These are phyloP conservation scores for Eptatretus atami DNA, from an alignment of 2,797 vertebrate species.

Conservation along the genomic window DNA sequence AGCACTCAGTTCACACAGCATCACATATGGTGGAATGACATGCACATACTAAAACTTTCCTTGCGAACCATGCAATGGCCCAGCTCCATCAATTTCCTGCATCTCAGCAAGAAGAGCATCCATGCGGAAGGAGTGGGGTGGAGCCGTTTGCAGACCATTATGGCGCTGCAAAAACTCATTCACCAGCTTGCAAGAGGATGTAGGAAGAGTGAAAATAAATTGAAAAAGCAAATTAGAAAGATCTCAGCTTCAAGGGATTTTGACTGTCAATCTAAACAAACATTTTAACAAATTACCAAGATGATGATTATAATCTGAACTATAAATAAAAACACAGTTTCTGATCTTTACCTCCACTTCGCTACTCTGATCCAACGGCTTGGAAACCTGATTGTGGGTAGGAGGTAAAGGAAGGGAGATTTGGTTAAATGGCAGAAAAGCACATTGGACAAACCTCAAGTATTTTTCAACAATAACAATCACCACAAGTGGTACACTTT, in stretches of 20 bases:
- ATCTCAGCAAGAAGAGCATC: conserved; percentile 86
- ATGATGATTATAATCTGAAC: background rate
- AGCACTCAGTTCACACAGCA: too few species aligned
- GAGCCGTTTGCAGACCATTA: background rate
- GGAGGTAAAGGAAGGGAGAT: background rate
- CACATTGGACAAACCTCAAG: background rate
- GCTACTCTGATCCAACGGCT: conserved; percentile 47
- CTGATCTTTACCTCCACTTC: conserved; percentile 49
- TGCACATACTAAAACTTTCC: too few species aligned
- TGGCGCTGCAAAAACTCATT: conserved; percentile 55
- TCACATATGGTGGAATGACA: too few species aligned
- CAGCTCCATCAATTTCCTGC: conserved; percentile 50
- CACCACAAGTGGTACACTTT: too few species aligned
- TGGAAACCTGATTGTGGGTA: conserved; percentile 24
- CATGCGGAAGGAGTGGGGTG: conserved; percentile 80
- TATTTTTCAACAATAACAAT: too few species aligned
- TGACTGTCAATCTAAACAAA: background rate
- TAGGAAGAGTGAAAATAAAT: background rate
- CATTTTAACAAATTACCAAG: background rate
- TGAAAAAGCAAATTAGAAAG: background rate
- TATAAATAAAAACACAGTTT: background rate
- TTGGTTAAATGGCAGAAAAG: background rate
- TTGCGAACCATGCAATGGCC: too few species aligned
- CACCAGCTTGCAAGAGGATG: conserved; percentile 26
- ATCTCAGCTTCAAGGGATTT: background rate